A percentile compares a stretch with the other conserved stretches of the same genome.
Conservation (phyloP, 35 echinoderm and acorn worm species). For the Nesometra sesokonis region DNA sequence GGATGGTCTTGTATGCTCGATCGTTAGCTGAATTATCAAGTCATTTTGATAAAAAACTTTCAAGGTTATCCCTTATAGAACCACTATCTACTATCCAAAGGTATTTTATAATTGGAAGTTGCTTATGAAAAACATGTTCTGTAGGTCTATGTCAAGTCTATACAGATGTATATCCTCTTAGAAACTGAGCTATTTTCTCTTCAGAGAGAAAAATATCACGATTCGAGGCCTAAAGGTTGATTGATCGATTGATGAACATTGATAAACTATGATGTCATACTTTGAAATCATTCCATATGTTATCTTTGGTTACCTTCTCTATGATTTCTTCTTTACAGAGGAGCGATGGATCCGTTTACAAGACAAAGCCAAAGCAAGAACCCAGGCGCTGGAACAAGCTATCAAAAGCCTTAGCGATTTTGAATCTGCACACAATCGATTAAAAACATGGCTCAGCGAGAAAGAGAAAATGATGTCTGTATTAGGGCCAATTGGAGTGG, state of each 20-base stretch:
- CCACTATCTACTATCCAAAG: not conserved
- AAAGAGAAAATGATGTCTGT: constrained; percentile 96
- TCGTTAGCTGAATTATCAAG: not conserved
- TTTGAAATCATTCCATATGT: not conserved
- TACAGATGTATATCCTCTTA: too few species aligned
- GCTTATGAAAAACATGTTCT: not conserved
- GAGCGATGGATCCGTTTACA: constrained; percentile 91
- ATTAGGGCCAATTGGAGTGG: constrained; percentile 86
- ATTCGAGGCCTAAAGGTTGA: not conserved
- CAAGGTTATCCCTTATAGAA: not conserved
- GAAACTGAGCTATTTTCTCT: too few species aligned
- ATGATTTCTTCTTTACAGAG: constrained; percentile 42
- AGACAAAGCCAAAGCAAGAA: constrained; percentile 78
- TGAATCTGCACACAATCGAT: constrained; percentile 73
- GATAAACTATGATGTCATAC: not conserved
- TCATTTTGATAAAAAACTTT: not conserved
- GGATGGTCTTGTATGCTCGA: not conserved
- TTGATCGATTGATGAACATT: not conserved
- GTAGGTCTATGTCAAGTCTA: not conserved
- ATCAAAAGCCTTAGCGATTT: constrained; percentile 91
- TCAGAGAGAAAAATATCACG: too few species aligned
- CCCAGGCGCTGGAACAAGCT: constrained; percentile 76
- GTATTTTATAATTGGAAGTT: not conserved
- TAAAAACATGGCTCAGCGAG: constrained; percentile 91
- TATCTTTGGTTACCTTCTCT: not conserved